These are phyloP conservation scores for Liasis olivaceus DNA, from an alignment of 2,797 vertebrate genomes.

Conservation along the genomic window DNA sequence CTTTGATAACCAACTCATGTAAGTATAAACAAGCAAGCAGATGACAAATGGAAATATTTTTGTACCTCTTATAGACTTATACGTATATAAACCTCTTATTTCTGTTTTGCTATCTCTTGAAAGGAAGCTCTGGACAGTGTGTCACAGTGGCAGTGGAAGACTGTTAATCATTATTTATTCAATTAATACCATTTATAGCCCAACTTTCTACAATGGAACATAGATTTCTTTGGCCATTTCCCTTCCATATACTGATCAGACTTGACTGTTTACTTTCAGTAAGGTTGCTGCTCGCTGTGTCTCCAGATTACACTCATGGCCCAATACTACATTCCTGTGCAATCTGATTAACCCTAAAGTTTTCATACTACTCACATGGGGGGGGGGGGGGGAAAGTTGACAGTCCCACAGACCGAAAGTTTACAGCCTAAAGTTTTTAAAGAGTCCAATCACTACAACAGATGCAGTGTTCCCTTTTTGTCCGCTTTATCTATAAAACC, in stretches of 20 bases:
- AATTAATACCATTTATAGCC: not conserved
- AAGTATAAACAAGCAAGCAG: not conserved
- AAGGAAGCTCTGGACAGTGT: not conserved
- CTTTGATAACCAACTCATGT: not conserved
- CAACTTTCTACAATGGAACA: not conserved
- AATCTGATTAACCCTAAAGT: no score
- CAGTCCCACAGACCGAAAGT: not conserved
- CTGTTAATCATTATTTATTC: not conserved
- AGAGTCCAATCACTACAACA: slow-evolving; percentile 40
- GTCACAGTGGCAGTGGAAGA: not conserved
- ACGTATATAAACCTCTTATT: not conserved
- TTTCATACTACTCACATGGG: not conserved
- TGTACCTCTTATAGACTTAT: not conserved
- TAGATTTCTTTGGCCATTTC: not conserved
- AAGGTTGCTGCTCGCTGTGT: not conserved
- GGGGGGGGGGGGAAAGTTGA: not conserved
- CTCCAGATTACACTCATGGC: not conserved
- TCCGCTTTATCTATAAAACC: slow-evolving; percentile 38
- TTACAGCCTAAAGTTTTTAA: not conserved
- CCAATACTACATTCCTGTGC: not conserved
- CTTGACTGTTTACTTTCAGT: not conserved
- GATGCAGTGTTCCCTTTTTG: slow-evolving; percentile 38
- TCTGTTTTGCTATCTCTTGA: not conserved
- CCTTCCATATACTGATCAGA: not conserved
- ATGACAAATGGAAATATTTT: not conserved